phyloP scores from a whole-genome alignment of 2,113 vertebrate species.

The Taxidea taxus region DNA sequence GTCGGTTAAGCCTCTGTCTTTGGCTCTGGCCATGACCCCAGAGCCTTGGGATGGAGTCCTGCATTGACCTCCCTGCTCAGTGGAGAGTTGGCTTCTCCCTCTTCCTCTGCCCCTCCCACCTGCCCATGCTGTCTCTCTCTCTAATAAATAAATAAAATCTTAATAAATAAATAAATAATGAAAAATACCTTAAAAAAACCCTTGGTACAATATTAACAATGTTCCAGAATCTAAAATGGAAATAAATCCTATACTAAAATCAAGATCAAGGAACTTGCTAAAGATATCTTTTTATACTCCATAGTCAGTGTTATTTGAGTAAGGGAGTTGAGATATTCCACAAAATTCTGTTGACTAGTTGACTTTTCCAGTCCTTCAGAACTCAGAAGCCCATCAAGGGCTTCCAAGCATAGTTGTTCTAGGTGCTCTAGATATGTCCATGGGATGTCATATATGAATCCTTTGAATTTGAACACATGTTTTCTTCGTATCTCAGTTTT shows the following conservation, averaged over 20 bases:
- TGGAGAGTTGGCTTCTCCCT: neutral
- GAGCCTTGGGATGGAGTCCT: neutral
- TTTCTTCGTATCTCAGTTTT: neutral
- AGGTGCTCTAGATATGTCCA: neutral
- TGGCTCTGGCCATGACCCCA: neutral
- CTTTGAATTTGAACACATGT: neutral
- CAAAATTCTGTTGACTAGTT: neutral
- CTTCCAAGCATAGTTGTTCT: too few relatives aligned
- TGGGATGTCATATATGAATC: neutral
- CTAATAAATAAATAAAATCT: neutral
- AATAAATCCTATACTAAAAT: neutral
- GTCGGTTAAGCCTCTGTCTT: neutral
- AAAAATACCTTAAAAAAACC: neutral
- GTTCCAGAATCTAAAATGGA: neutral
- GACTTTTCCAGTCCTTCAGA: neutral
- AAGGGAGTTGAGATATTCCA: neutral
- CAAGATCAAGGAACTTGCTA: neutral
- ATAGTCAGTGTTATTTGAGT: neutral
- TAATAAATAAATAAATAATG: neutral
- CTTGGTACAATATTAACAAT: neutral
- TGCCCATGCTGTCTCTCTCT: neutral
- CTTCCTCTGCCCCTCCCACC: neutral
- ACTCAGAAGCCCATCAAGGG: neutral
- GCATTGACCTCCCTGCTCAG: neutral
- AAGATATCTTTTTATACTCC: neutral